Evolutionary conservation across 2,797 vertebrate species (phyloP).

Genomic region (Dipus sagitta): DNA sequence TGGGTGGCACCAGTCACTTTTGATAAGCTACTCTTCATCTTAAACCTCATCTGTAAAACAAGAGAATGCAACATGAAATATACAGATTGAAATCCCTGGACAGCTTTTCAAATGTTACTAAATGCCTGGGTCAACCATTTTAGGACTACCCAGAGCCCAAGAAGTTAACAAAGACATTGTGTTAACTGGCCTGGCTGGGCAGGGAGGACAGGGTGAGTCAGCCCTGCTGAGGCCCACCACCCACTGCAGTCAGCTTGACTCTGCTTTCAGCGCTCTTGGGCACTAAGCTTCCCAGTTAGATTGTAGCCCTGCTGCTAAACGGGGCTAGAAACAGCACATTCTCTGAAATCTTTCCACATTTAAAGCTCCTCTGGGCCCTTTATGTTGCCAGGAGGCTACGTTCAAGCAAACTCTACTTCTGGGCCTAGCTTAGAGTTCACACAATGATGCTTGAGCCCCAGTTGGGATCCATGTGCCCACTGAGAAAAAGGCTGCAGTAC

Average conservation of each 20-base stretch:
- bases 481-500: background rate
- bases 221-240: background rate
- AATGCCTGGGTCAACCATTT: background rate
- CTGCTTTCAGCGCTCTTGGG: background rate
- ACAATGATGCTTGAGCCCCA: background rate
- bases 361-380: background rate
- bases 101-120: background rate
- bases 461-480: background rate
- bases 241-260: background rate
- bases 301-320: background rate
- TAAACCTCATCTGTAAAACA: background rate
- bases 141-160: background rate
- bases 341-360: background rate
- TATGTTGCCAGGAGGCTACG: background rate
- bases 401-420: background rate
- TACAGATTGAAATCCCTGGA: background rate
- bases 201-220: background rate
- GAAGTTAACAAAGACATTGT: background rate
- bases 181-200: background rate
- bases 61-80: rapidly evolving
- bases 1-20: background rate
- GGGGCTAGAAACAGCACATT: background rate
- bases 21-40: background rate
- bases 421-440: background rate
- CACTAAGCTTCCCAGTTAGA: background rate